Conservation (phyloP, 1,140 invertebrate species). For the Popillia japonica region DNA sequence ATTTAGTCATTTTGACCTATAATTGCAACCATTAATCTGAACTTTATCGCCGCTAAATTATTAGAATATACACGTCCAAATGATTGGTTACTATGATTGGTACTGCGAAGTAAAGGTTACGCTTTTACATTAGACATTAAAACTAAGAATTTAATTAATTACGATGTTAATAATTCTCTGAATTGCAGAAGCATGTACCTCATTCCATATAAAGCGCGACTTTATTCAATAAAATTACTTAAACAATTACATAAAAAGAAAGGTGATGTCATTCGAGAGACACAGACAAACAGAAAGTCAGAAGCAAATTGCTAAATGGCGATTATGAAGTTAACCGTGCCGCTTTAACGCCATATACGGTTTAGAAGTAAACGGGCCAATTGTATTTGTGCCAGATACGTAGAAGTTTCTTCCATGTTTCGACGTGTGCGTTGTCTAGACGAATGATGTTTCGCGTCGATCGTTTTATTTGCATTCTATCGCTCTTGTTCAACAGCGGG, state of each 20-base stretch:
- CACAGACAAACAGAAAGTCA: neutral
- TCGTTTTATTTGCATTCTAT: conserved; percentile 37
- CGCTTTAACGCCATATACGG: conserved; percentile 17
- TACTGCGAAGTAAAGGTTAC: too few species aligned
- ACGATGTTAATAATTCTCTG: neutral
- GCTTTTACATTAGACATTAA: too few species aligned
- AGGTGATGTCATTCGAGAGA: conserved; percentile 18
- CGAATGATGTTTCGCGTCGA: conserved; percentile 29
- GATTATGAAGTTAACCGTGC: conserved; percentile 17
- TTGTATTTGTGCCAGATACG: conserved; percentile 31
- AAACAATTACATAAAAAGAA: conserved; percentile 37
- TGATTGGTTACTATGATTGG: too few species aligned
- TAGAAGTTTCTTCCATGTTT: conserved; percentile 13
- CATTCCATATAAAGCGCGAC: conserved; percentile 10
- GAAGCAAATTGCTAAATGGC: conserved; percentile 21
- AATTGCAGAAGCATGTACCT: neutral
- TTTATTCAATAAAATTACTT: conserved; percentile 13
- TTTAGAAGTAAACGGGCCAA: conserved; percentile 34
- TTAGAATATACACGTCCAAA: too few species aligned
- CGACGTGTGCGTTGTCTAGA: conserved; percentile 1
- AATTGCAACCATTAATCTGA: too few species aligned
- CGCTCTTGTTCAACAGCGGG: conserved; percentile 10
- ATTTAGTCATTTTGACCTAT: too few species aligned
- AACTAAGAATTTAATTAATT: neutral
- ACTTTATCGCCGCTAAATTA: too few species aligned